Evolutionary conservation across 2,113 vertebrate genomes (phyloP), one percentile per base, ranked within the genome.

Genomic region (Miniopterus natalensis): DNA sequence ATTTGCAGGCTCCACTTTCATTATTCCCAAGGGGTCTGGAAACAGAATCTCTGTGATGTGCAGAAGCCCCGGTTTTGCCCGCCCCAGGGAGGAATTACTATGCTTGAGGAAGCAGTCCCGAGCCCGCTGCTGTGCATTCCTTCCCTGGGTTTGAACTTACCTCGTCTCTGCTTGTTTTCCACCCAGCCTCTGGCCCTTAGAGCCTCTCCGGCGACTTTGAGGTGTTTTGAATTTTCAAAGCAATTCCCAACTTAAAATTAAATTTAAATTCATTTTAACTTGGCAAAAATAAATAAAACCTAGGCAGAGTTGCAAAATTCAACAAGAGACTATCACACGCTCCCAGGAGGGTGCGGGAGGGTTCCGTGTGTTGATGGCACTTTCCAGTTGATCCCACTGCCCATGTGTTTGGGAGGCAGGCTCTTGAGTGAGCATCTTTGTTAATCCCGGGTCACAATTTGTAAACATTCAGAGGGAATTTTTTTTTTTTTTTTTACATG

Each of bases 161-260:
- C 6, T 59, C 13, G 5, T 79, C 51, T 12, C 42, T 88, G 15
- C 18, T 21, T 90, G 5, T 51, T 81, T 90, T 47, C 17, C 0
- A 63, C 73, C 40, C 10, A 61, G n/a, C 51, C 47, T 81, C 36
- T 90, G 71, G 47, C 27, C 81, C 20, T 42, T 88, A 15, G 36
- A 78, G 71, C 66, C 80, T 85, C 61, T 90, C 71, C 51, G 8
- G 85, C 90, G 90, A 83, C 45, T 29, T 71, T 51, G 66, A 90
- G 80, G 29, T 91, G 36, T 81, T 94, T 40, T 91, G 66, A 95
- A 85, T 85, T 74, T 95, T 42, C 59, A 92, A 81, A 74, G 59
- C 49, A 90, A 91, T 91, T 96, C 95, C 91, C 85, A 95, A 74
- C 68, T 70, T 81, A 90, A 74, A 88, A 95, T 95, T 96, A 88